Base-by-base conservation (phyloP, 2,113 vertebrate species). In the Cichladusa arquata region DNA sequence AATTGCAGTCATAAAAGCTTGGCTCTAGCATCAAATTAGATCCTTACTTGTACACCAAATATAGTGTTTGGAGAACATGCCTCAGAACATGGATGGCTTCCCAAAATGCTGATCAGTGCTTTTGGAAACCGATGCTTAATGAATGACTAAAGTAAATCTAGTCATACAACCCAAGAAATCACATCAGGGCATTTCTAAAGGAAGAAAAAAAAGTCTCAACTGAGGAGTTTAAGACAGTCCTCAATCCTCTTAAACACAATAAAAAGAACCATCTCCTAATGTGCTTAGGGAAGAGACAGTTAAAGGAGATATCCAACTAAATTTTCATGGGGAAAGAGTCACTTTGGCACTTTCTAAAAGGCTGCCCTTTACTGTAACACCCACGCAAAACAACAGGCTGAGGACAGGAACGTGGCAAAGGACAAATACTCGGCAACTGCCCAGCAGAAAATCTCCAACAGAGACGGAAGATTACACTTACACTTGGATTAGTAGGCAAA, bases 31-130 rank as follows among this genome's bases (percentile, higher is more conserved):
- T 83, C 92, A 88, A 92, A 96, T 93, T 72, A 96, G 94, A 86
- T 84, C 80, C 91, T 90, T 42, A 81, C 92, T 96, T 86, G 66
- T 18, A 66, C 83, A 96, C 92, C 96, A 97, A 97, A 97, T 96
- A 96, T 94, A 96, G 95, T 29, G 80, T 58, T 95, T 38, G 76
- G 64, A 86, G 91, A 95, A 81, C 76, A 53, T 36, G 90, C 79
- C 88, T 94, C 88, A 66, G 76, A 95, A 90, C 69, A 88, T 88
- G 96, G 95, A 93, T 19, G 12, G 54, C 5, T 92, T 97, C 94
- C 96, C 92, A 94, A 95, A 95, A 94, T 5, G 76, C 90, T 91
- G 91, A 96, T 86, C 80, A n/a, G 88, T 38, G 81, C 78, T 91
- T 72, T 92, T 57, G 64, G 73, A 91, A 95, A 72, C 28, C 70